phyloP scores from a whole-genome alignment of 2,888 invertebrate species.

The Poecilobothrus nobilitatus region DNA sequence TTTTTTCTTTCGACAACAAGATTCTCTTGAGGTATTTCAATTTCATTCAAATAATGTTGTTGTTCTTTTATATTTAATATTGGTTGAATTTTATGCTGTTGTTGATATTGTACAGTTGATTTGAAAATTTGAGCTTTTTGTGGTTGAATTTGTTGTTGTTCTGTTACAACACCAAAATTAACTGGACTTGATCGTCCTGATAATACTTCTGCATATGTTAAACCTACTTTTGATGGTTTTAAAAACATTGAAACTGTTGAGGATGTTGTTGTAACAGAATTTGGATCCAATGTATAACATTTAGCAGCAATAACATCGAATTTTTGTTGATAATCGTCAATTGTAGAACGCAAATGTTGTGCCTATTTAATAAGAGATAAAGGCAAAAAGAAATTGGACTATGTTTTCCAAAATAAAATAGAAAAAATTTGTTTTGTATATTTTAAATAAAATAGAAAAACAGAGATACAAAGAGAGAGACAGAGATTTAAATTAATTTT shows the following conservation, averaged over 20 bases:
- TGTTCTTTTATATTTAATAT: slow-evolving; percentile 5
- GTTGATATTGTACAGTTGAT: slow-evolving; percentile 21
- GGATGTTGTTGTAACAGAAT: slow-evolving; percentile 48
- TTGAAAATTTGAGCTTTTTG: slow-evolving; percentile 24
- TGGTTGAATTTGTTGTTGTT: slow-evolving; percentile 22
- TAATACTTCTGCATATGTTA: slow-evolving; percentile 62
- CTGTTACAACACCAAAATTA: slow-evolving; percentile 27
- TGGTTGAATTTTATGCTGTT: not conserved
- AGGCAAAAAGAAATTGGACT: slow-evolving; percentile 33
- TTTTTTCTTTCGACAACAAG: not conserved
- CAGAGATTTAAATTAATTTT: not conserved
- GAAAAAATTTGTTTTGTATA: slow-evolving; percentile 42
- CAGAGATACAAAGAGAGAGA: not conserved
- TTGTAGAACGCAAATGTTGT: slow-evolving; percentile 46
- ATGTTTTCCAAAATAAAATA: slow-evolving; percentile 28
- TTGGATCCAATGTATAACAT: slow-evolving; percentile 69
- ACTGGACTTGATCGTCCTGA: slow-evolving; percentile 50
- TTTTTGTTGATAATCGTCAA: slow-evolving; percentile 59
- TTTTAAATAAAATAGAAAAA: slow-evolving; percentile 36
- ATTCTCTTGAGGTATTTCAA: not conserved
- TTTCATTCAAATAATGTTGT: not conserved
- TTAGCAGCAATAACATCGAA: slow-evolving; percentile 62
- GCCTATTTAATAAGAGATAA: slow-evolving; percentile 47
- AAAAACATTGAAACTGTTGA: slow-evolving; percentile 46
- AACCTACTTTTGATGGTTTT: slow-evolving; percentile 41